Conservation (phyloP, 2,888 invertebrate species). For the Acheta domesticus region DNA sequence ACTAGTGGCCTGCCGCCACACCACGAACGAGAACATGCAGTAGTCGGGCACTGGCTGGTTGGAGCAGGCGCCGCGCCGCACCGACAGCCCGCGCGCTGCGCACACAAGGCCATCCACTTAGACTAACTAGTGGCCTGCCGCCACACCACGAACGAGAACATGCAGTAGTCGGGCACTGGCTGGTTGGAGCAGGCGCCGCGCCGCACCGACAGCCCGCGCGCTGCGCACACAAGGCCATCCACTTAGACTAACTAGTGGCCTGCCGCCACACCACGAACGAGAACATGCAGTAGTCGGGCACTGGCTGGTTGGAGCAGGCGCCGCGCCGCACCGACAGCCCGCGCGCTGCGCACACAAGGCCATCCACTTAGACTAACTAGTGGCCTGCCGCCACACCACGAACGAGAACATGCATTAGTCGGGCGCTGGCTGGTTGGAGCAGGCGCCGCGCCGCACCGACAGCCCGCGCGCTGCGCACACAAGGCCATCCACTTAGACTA, state of each 20-base stretch:
- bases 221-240: not conserved
- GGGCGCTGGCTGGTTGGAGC: slow-evolving; percentile 25
- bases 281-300: slow-evolving; percentile 31
- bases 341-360: slow-evolving; percentile 10
- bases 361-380: too few relatives aligned
- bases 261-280: slow-evolving; percentile 32
- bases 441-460: slow-evolving; percentile 26
- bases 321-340: slow-evolving; percentile 26
- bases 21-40: slow-evolving; percentile 30
- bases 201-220: slow-evolving; percentile 23
- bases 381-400: slow-evolving; percentile 31
- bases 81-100: slow-evolving; percentile 25
- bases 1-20: slow-evolving; percentile 32
- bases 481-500: too few relatives aligned
- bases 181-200: slow-evolving; percentile 26
- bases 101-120: too few relatives aligned
- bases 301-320: slow-evolving; percentile 25
- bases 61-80: slow-evolving; percentile 27
- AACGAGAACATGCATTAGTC: slow-evolving; percentile 32
- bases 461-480: slow-evolving; percentile 21
- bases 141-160: slow-evolving; percentile 32
- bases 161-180: slow-evolving; percentile 32
- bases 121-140: too few relatives aligned
- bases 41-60: slow-evolving; percentile 29
- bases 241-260: too few relatives aligned